Percentiles rank a stretch among this genome's conserved stretches.
phyloP scores from a whole-genome alignment of 2,113 vertebrate species.

The Zapornia atra region DNA sequence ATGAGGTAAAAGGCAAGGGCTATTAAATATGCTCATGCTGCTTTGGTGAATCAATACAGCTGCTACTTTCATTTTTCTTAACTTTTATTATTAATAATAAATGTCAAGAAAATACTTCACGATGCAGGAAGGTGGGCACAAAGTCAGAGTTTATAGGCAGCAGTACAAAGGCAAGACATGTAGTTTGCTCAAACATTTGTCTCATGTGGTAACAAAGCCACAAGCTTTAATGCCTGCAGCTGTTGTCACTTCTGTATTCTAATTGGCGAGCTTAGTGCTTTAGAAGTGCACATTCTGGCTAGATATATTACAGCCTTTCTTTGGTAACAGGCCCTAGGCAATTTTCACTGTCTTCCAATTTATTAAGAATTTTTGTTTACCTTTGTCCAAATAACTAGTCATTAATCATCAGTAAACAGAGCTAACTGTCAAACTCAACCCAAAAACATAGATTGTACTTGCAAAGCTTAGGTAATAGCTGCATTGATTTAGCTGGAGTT shows the following conservation, averaged over 20 bases:
- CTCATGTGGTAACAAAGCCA: neutral
- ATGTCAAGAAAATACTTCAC: conserved; percentile 45
- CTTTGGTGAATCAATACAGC: conserved; percentile 55
- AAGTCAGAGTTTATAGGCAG: conserved; percentile 34
- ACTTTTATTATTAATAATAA: conserved; percentile 67
- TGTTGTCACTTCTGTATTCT: conserved; percentile 32
- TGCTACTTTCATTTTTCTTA: conserved; percentile 59
- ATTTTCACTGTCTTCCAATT: conserved; percentile 14
- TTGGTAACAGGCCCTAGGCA: conserved; percentile 11
- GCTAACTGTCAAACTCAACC: neutral
- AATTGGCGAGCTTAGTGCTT: conserved; percentile 23
- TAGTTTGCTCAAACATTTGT: neutral
- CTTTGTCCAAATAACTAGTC: conserved; percentile 27
- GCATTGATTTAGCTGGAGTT: neutral
- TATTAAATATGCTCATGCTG: conserved; percentile 48
- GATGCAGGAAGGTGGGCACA: conserved; percentile 22
- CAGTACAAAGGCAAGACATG: neutral
- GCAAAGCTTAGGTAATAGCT: neutral
- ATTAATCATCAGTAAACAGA: conserved; percentile 38
- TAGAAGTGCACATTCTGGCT: neutral
- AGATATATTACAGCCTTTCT: conserved; percentile 8
- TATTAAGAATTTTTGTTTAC: conserved; percentile 53
- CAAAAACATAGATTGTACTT: neutral
- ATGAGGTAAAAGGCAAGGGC: conserved; percentile 16
- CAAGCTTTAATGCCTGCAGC: neutral